Conservation (phyloP, 2,113 vertebrate genomes). For the Callipepla squamata region DNA sequence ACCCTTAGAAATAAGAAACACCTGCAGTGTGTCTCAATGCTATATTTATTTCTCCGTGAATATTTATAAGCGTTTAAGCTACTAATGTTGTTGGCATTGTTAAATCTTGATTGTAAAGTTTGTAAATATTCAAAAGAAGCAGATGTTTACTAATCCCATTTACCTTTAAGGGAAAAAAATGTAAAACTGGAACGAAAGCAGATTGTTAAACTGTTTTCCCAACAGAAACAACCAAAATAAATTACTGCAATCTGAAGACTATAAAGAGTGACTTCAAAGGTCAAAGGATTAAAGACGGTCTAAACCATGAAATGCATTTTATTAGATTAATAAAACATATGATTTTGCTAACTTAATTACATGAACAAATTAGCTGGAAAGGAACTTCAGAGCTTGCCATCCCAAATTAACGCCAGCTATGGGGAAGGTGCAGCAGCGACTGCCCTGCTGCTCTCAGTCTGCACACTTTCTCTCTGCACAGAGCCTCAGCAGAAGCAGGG, state of each 20-base stretch:
- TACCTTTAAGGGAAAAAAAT: conserved; percentile 66
- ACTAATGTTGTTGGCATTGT: conserved; percentile 49
- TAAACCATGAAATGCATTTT: conserved; percentile 67
- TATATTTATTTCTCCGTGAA: conserved; percentile 64
- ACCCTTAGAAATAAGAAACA: conserved; percentile 61
- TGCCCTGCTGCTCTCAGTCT: background rate
- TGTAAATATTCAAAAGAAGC: conserved; percentile 76
- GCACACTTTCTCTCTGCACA: accelerated
- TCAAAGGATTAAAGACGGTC: conserved; percentile 65
- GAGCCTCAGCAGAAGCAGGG: background rate
- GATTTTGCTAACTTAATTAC: conserved; percentile 73
- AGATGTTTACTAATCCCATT: conserved; percentile 68
- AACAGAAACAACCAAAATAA: conserved; percentile 69
- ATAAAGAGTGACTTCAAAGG: conserved; percentile 69
- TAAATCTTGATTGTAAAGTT: conserved; percentile 59
- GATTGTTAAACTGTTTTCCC: conserved; percentile 62
- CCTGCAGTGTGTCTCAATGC: conserved; percentile 33
- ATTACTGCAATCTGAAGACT: conserved; percentile 63
- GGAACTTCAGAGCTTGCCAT: background rate
- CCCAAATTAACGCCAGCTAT: background rate
- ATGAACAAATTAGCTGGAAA: conserved; percentile 72
- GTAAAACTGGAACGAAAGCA: conserved; percentile 55
- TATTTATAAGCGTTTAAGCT: conserved; percentile 64
- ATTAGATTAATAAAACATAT: conserved; percentile 77
- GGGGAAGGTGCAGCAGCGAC: background rate